Evolutionary conservation across 2,113 vertebrate species (phyloP).

Genomic region (Cyphomyrus discorhynchus): DNA sequence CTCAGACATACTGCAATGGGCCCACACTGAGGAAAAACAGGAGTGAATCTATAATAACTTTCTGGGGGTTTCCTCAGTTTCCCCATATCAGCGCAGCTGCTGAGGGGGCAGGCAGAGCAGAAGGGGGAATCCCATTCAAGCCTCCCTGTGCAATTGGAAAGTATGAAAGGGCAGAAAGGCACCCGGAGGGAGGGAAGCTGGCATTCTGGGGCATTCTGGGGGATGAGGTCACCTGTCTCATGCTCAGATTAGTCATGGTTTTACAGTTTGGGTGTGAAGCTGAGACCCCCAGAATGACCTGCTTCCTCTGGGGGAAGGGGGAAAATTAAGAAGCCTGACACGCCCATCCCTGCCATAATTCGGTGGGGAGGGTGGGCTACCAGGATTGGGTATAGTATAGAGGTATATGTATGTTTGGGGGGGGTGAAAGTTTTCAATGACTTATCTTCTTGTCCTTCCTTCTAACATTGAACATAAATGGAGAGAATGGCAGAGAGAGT

Average conservation of each 20-base stretch:
- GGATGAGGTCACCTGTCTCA: not conserved
- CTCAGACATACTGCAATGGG: not conserved
- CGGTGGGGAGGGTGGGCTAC: not conserved
- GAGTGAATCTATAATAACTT: not conserved
- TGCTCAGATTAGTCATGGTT: not conserved
- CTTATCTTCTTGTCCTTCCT: not conserved
- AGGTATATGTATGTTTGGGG: not conserved
- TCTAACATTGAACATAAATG: not conserved
- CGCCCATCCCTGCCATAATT: not conserved
- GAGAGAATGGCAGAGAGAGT: not conserved
- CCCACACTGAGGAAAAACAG: not conserved
- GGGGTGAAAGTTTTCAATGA: not conserved
- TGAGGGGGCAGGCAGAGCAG: conserved; percentile 50
- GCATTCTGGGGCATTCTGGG: not conserved
- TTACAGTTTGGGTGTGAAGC: not conserved
- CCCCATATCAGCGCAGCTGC: conserved; percentile 23
- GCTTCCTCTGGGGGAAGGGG: not conserved
- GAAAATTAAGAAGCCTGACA: not conserved
- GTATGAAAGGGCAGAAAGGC: conserved; percentile 44
- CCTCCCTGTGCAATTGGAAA: not conserved
- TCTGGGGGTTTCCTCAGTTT: conserved; percentile 28
- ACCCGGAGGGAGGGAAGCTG: conserved; percentile 47
- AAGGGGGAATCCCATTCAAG: conserved; percentile 33
- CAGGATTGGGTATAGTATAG: not conserved
- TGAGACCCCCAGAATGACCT: not conserved